A percentile compares a stretch with the other conserved stretches of the same genome.
Evolutionary conservation across 1,140 invertebrate species (phyloP).

Genomic region (Drosophila mauritiana): DNA sequence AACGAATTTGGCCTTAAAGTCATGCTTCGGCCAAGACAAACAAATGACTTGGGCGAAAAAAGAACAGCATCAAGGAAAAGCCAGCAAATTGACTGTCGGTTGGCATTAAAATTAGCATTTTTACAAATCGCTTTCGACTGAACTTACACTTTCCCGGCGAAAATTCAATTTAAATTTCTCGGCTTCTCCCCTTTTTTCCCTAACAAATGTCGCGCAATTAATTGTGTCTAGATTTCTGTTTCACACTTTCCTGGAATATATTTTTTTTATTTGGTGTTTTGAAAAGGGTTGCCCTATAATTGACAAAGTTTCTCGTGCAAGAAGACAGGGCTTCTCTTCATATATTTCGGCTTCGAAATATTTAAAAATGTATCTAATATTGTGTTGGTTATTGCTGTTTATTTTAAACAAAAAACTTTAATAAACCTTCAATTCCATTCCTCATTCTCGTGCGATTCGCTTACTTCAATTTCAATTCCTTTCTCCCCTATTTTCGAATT

Average conservation of each 20-base stretch:
- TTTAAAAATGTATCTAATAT: no score
- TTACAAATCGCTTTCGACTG: slow-evolving; percentile 43
- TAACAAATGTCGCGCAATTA: slow-evolving; percentile 78
- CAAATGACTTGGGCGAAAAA: slow-evolving; percentile 23
- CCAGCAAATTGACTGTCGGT: slow-evolving; percentile 48
- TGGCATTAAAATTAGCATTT: slow-evolving; percentile 55
- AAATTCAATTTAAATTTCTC: slow-evolving; percentile 64
- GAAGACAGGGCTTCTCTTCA: no score
- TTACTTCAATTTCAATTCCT: background rate
- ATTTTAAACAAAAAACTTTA: background rate
- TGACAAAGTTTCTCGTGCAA: slow-evolving; percentile 65
- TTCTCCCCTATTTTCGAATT: slow-evolving; percentile 2
- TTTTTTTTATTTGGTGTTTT: slow-evolving; percentile 2
- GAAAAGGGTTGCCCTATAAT: slow-evolving; percentile 62
- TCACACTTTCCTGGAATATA: slow-evolving; percentile 55
- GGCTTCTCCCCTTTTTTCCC: slow-evolving; percentile 18
- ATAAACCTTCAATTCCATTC: background rate
- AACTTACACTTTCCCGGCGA: slow-evolving; percentile 5
- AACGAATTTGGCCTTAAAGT: slow-evolving; percentile 27
- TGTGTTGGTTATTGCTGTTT: no score
- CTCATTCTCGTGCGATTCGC: background rate
- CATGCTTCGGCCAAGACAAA: slow-evolving; percentile 33
- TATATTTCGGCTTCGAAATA: no score
- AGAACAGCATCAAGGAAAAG: background rate
- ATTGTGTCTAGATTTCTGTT: slow-evolving; percentile 79